phyloP scores from a whole-genome alignment of 1,140 invertebrate genomes.

The Tetramorium alpestre region DNA sequence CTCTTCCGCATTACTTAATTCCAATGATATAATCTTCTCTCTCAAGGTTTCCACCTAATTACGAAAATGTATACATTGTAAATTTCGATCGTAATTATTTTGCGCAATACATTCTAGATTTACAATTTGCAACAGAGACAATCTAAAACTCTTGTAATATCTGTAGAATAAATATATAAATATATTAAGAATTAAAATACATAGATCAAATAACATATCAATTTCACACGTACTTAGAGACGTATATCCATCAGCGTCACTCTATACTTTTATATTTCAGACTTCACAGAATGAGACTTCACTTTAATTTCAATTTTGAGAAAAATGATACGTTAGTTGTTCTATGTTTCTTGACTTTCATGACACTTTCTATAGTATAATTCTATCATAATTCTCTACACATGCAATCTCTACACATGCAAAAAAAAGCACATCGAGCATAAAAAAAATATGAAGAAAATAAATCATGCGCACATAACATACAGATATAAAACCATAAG shows the following conservation, averaged over 20 bases:
- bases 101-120: neutral
- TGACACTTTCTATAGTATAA: neutral
- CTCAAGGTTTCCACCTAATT: conserved; percentile 93
- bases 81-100: neutral
- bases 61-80: conserved; percentile 42
- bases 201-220: conserved; percentile 3
- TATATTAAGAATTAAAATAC: neutral
- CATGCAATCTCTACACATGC: conserved; percentile 33
- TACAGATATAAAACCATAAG: conserved; percentile 31
- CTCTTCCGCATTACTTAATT: conserved; percentile 90
- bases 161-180: neutral
- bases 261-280: neutral
- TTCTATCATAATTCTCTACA: neutral
- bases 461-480: neutral
- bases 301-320: neutral
- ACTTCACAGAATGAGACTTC: neutral
- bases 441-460: neutral
- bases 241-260: neutral
- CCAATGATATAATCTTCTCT: conserved; percentile 95
- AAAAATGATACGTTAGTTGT: neutral
- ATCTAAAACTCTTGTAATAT: conserved; percentile 2
- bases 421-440: conserved; percentile 21
- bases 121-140: neutral
- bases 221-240: neutral
- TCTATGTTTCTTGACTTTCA: neutral